A percentile compares a stretch with the other conserved stretches of the same genome.
These are phyloP conservation scores for Plutomurus gul DNA, from an alignment of 1,140 invertebrate genomes.

Conservation along the genomic window DNA sequence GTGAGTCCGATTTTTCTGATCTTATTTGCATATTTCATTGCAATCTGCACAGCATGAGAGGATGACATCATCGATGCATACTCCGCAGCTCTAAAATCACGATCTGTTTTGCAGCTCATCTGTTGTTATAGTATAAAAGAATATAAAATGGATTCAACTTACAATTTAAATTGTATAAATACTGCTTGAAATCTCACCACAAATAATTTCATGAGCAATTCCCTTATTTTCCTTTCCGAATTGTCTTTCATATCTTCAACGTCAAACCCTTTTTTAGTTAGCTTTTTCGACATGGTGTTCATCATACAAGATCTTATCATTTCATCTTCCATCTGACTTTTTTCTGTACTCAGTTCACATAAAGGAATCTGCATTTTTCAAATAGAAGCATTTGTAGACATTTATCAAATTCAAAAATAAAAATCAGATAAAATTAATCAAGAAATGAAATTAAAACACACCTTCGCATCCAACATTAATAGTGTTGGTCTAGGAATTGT, in stretches of 20 bases:
- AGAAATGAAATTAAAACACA: constrained; percentile 54
- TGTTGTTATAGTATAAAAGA: constrained; percentile 57
- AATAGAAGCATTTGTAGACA: constrained; percentile 51
- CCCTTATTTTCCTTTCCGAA: constrained; percentile 67
- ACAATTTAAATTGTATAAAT: not conserved
- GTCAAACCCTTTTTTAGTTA: constrained; percentile 55
- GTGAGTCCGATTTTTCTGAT: constrained; percentile 75
- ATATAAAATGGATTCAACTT: not conserved
- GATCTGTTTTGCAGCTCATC: constrained; percentile 79
- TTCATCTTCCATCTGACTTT: constrained; percentile 77
- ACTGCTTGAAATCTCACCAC: constrained; percentile 36
- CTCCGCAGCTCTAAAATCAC: constrained; percentile 83
- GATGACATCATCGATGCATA: constrained; percentile 81
- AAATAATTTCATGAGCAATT: constrained; percentile 86
- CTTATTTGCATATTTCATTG: constrained; percentile 83
- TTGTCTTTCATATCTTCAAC: constrained; percentile 62
- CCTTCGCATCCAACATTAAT: constrained; percentile 69
- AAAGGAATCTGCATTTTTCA: constrained; percentile 69
- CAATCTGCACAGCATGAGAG: constrained; percentile 75
- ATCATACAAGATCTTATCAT: constrained; percentile 64
- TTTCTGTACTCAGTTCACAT: constrained; percentile 80
- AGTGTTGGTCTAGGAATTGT: constrained; percentile 83
- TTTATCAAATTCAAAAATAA: not conserved
- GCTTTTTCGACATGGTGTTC: constrained; percentile 46
- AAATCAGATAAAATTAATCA: not conserved